Evolutionary conservation across 2,888 invertebrate genomes (phyloP), one percentile per base, ranked within the genome.

Genomic region (Panzeria rudis): DNA sequence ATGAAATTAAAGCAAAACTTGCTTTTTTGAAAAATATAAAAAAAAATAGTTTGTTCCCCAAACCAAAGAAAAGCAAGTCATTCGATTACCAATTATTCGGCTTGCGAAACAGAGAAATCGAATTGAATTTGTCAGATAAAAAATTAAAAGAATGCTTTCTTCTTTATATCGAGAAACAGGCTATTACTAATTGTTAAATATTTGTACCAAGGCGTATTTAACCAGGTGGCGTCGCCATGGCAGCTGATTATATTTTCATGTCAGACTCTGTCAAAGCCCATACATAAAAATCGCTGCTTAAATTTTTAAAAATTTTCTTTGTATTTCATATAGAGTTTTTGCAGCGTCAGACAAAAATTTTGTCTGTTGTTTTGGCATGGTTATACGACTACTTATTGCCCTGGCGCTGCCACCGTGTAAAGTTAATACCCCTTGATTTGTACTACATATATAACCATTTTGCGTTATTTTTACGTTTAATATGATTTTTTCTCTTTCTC

Each of bases 401-500:
- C n/a, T n/a, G n/a, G n/a, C n/a, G n/a, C n/a, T n/a, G n/a, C n/a
- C n/a, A n/a, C n/a, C n/a, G n/a, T n/a, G n/a, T n/a, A n/a, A n/a
- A n/a, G n/a, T n/a, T n/a, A n/a, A n/a, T n/a, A n/a, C n/a, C n/a
- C n/a, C n/a, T n/a, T n/a, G n/a, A 62, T 38, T 38, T 38, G 38
- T 38, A 11, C 38, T 3, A 35, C 61, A 6, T 41, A 62, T 13
- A n/a, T 17, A 20, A 35, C 13, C 6, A 32, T 13, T 69, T 69
- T 62, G 47, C 54, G 15, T 73, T 68, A 64, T 47, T 69, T 50
- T 64, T 80, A 59, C 15, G 54, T 66, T 76, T 77, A 61, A 66
- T 72, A 54, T 80, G n/a, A n/a, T 5, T 59, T 15, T 81, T 61
- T 84, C 56, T 84, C 47, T 73, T 69, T 77, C 68, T 84, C 68